Percentiles rank a stretch among this genome's conserved stretches.
These are phyloP conservation scores for Semicossyphus pulcher DNA, from an alignment of 2,113 vertebrate genomes.

Conservation along the genomic window DNA sequence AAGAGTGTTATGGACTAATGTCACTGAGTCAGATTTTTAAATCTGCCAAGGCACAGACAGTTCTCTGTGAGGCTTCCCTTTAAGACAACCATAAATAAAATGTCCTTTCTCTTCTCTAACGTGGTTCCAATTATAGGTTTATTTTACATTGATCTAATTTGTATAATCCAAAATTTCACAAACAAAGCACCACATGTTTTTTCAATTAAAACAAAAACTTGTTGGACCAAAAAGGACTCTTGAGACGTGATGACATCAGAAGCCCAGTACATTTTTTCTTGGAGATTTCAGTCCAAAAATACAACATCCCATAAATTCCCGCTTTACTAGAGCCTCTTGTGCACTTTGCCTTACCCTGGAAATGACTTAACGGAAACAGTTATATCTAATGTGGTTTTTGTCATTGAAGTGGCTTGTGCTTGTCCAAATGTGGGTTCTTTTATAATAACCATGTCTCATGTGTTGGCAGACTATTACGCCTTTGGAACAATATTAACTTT, in stretches of 20 bases:
- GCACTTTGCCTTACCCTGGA: slow-evolving; percentile 15
- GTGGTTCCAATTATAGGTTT: slow-evolving; percentile 30
- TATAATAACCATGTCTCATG: slow-evolving; percentile 23
- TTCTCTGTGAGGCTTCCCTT: not conserved
- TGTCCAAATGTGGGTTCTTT: slow-evolving; percentile 13
- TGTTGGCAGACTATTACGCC: not conserved
- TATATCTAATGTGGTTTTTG: slow-evolving; percentile 15
- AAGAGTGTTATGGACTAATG: slow-evolving; percentile 11
- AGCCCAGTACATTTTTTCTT: slow-evolving; percentile 3
- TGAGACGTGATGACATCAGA: slow-evolving; percentile 42
- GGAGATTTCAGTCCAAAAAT: slow-evolving; percentile 14
- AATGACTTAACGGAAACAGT: slow-evolving; percentile 25
- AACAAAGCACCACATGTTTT: not conserved
- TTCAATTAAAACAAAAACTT: not conserved
- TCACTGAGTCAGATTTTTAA: slow-evolving; percentile 1
- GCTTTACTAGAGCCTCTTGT: slow-evolving; percentile 23
- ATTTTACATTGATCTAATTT: slow-evolving; percentile 31
- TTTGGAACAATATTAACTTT: not conserved
- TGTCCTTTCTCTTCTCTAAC: not conserved
- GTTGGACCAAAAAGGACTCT: slow-evolving; percentile 1
- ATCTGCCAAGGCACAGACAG: slow-evolving; percentile 34
- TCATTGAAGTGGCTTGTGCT: slow-evolving; percentile 39
- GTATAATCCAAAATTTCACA: slow-evolving; percentile 17
- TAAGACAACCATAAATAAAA: slow-evolving; percentile 25
- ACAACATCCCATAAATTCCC: slow-evolving; percentile 18